Base-by-base conservation (phyloP, 2,113 vertebrate species). In the Tichodroma muraria region DNA sequence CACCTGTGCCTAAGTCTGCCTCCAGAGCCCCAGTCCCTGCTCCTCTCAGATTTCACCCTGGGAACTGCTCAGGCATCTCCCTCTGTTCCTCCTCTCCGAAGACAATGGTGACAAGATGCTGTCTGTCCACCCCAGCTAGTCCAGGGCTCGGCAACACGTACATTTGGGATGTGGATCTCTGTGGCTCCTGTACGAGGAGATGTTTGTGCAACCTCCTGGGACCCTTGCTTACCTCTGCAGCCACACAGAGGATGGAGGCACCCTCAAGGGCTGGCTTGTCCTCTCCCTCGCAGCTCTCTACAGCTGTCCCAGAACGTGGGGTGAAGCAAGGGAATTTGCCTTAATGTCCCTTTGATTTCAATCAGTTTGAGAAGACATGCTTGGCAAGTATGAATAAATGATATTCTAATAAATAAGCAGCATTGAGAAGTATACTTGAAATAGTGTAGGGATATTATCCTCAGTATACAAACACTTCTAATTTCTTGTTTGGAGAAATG, bases 1-100 rank as follows among this genome's bases (percentile, higher is more conserved):
- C 95, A 96, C 96, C 96, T 96, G 96, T 96, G 92, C 85, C 61
- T 68, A 64, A 93, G 33, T 22, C 88, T 88, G 83, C 76, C 88
- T 96, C 76, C 92, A 78, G 79, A 93, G 90, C 72, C 42, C 45
- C 50, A 52, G 21, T 17, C 47, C 79, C 42, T 27, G 54, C 52
- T 88, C 56, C 68, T 56, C 38, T 75, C 38, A 0, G 17, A 54
- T 92, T 52, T 64, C 18, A 3, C 68, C 69, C 60, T 0, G 0
- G 44, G 57, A 89, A 23, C n/a, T 1, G 5, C 76, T 86, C 49
- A 47, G 68, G 38, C 69, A 59, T 70, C 85, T 86, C 61, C 68
- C 72, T 90, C 50, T 16, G 1, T 20, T 52, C 68, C 42, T 88
- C 6, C 30, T 86, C 68, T 40, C 50, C 47, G 33, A 0, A 0